Base-by-base conservation (phyloP, 2,113 vertebrate species). In the Myrmecophaga tridactyla region DNA sequence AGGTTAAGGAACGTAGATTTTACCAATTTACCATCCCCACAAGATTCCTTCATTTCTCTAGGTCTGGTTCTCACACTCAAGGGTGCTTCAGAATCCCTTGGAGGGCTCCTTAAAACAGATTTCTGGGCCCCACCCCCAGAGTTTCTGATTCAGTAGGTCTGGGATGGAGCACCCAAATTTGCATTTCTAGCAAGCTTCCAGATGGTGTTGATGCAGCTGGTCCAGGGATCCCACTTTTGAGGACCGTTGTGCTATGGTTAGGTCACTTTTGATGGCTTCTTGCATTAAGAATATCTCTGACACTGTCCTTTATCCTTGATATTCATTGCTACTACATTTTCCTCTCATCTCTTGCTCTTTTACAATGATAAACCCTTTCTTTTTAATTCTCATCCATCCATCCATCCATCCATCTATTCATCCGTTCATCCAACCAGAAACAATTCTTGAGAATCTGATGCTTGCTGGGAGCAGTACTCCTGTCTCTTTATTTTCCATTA, bases 401-500 rank as follows among this genome's bases (percentile, higher is more conserved):
- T 86, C 27, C 58, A 65, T 39, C 15, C 9, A 43, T 86, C 27
- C 58, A 65, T 39, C 15, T 6, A 43, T n/a, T n/a, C n/a, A n/a
- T 65, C 39, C 56, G 76, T 17, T 29, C 90, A 63, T 27, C 12
- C 46, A 73, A 58, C 2, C 73, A 20, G 34, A 85, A 76, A 84
- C 21, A 65, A 48, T 82, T 92, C 4, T 23, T 15, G 36, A 48
- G 41, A 27, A 78, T 56, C n/a, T 25, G 10, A 46, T 39, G 90
- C 17, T 48, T 56, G 75, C 13, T 4, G 8, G n/a, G 27, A 25
- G 34, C 12, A 72, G n/a, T 86, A 21, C 80, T 95, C 17, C 43
- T 94, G 39, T 89, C 48, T 77, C 51, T 93, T 86, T 60, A 36
- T 94, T 92, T 92, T 76, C 56, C 63, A 87, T 58, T 67, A 86